These are phyloP conservation scores for Chymomyza fuscimana DNA, from an alignment of 2,888 invertebrate species.

Conservation along the genomic window DNA sequence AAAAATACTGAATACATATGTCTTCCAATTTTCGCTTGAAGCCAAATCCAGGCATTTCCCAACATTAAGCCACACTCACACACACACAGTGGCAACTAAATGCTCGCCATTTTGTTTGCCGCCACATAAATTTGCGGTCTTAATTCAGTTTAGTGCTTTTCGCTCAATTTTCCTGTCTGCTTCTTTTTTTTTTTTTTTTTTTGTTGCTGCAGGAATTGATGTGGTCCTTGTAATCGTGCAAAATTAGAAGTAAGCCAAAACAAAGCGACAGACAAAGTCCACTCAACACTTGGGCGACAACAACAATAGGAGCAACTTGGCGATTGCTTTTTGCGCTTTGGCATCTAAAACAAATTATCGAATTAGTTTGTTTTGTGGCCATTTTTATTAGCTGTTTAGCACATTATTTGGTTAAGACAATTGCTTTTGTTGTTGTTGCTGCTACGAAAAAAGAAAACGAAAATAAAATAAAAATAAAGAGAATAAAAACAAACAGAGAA, in stretches of 20 bases:
- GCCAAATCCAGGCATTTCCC: background rate
- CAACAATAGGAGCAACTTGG: constrained; percentile 29
- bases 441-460: constrained; percentile 10
- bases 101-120: constrained; percentile 22
- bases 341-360: constrained; percentile 54
- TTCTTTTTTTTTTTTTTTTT: constrained; percentile 12
- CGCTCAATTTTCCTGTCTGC: constrained; percentile 28
- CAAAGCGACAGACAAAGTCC: constrained; percentile 29
- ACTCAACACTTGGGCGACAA: constrained; percentile 10
- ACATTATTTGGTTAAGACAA: constrained; percentile 57
- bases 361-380: constrained; percentile 61
- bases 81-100: background rate
- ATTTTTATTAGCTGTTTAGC: constrained; percentile 60
- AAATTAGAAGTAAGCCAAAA: constrained; percentile 36
- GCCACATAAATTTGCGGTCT: constrained; percentile 58
- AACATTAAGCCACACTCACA: background rate
- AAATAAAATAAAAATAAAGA: constrained; percentile 1
- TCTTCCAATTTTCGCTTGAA: constrained; percentile 7
- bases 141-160: constrained; percentile 58
- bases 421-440: constrained; percentile 37
- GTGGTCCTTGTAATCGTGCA: constrained; percentile 26
- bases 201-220: constrained; percentile 25
- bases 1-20: constrained; percentile 19
- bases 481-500: constrained; percentile 26
- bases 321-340: constrained; percentile 38